These are phyloP conservation scores for Plagiodera versicolora DNA, from an alignment of 2,888 invertebrate genomes.

Conservation along the genomic window DNA sequence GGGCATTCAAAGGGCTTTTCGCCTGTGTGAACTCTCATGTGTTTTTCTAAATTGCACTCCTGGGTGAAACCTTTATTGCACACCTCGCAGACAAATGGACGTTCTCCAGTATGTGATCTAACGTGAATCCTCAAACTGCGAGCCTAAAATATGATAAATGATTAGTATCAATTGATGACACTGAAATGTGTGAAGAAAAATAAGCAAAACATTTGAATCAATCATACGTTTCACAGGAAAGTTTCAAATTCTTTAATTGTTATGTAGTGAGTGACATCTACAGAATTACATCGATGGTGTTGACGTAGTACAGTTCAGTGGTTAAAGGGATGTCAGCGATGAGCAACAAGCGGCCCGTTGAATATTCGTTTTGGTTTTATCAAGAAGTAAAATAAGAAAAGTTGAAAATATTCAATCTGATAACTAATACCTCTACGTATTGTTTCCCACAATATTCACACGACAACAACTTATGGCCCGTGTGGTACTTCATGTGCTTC, in stretches of 20 bases:
- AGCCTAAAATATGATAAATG: conserved; percentile 38
- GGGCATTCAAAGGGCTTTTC: conserved; percentile 54
- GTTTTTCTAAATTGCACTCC: conserved; percentile 54
- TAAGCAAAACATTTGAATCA: too few relatives aligned
- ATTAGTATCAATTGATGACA: not conserved
- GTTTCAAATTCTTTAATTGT: too few relatives aligned
- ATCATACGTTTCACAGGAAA: too few relatives aligned
- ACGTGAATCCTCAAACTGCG: conserved; percentile 54
- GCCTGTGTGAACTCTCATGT: conserved; percentile 54
- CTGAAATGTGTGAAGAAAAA: too few relatives aligned
- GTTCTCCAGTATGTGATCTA: conserved; percentile 54
- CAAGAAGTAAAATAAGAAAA: too few relatives aligned
- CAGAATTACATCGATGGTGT: too few relatives aligned
- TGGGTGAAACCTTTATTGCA: conserved; percentile 55
- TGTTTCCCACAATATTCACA: conserved; percentile 57
- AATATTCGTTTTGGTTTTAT: too few relatives aligned
- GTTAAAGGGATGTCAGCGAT: too few relatives aligned
- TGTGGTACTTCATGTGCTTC: conserved; percentile 59
- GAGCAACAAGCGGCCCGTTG: too few relatives aligned
- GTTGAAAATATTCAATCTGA: too few relatives aligned
- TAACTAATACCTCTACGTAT: conserved; percentile 52
- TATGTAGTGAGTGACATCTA: too few relatives aligned
- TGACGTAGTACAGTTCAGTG: too few relatives aligned
- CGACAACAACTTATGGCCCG: conserved; percentile 55
- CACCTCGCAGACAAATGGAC: conserved; percentile 52